Base-by-base conservation (phyloP, 2,113 vertebrate genomes). In the Saguinus imperator region DNA sequence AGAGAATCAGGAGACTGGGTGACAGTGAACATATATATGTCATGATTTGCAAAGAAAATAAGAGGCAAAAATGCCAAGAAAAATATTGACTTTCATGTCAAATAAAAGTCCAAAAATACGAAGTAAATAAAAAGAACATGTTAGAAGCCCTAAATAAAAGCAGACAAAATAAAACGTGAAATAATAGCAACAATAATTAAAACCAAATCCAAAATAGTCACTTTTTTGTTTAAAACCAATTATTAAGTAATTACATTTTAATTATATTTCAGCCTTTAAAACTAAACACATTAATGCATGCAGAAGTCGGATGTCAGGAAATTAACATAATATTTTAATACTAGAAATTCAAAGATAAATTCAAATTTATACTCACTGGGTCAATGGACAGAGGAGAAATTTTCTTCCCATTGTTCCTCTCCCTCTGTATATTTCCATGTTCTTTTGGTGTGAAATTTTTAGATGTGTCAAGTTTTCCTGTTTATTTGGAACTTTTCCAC, bases 291-390 rank as follows among this genome's bases (percentile, higher is more conserved):
- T 27, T 29, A 37, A 58, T 1, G 5, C 27, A 48, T 35, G 61
- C 8, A 43, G 43, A 81, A 94, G 73, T 16, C 57, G 43, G 43
- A 91, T 18, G 25, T 66, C 48, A 73, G 50, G 12, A 72, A 82
- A 73, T 37, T 20, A 50, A 17, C 27, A 9, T 37, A 35, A 23
- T 8, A 45, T 13, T 81, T 73, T 70, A 35, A 40, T 35, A 55
- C 32, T 21, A 37, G 66, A 48, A 73, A 79, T 16, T 72, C 89
- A 80, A 89, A 93, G 55, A 73, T 10, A 14, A 37, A 88, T 37
- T 82, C 68, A 66, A 25, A 40, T 82, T 14, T 20, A 1, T 82
- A 91, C 87, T 96, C 95, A 90, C 96, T 10, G 48, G 82, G 72
- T 14, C 9, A 75, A 12, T 0, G 4, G 64, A 48, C 10, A 70